Evolutionary conservation across 2,113 vertebrate genomes (phyloP), one percentile per base, ranked within the genome.

Genomic region (Thomomys bottae): DNA sequence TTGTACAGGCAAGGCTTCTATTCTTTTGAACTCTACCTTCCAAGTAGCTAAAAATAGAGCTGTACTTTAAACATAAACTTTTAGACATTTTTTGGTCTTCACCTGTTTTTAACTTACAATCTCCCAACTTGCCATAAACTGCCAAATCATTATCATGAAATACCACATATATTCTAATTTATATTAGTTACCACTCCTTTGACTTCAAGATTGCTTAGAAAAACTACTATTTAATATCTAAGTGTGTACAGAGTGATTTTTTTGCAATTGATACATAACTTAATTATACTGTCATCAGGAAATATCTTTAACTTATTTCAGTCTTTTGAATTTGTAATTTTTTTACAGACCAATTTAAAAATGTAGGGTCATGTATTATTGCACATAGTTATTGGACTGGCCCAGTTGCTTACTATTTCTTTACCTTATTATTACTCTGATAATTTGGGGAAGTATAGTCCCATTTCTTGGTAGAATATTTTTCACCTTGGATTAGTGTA

Each of bases 251-350:
- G 1, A 49, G 10, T 34, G 20, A 30, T 64, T 15, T 67, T 84
- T 89, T 93, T 68, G 4, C 84, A 49, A 40, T 70, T 57, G 38
- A 57, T 57, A 84, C 20, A 26, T 77, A 76, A 57, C 8, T 87
- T 78, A 87, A 78, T 80, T 91, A 34, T 17, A 36, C 4, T 81
- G 6, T 36, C 21, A 38, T n/a, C n/a, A 87, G 40, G 85, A 93
- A 88, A 45, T 63, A 34, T 68, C 67, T 84, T 86, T 85, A 73
- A 87, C 18, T 68, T 20, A 86, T 80, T 86, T 93, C 21, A 88
- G 76, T 71, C 4, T 40, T 71, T 82, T 88, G 21, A 91, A 70
- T 71, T 80, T 36, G 18, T 54, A 54, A 54, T 54, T 24, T 24
- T 57, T 68, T 88, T 71, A 36, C 1, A 45, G 68, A n/a, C 30